These are phyloP conservation scores for Caenorhabditis sp. DNA, from an alignment of 2,888 invertebrate species.

Conservation along the genomic window DNA sequence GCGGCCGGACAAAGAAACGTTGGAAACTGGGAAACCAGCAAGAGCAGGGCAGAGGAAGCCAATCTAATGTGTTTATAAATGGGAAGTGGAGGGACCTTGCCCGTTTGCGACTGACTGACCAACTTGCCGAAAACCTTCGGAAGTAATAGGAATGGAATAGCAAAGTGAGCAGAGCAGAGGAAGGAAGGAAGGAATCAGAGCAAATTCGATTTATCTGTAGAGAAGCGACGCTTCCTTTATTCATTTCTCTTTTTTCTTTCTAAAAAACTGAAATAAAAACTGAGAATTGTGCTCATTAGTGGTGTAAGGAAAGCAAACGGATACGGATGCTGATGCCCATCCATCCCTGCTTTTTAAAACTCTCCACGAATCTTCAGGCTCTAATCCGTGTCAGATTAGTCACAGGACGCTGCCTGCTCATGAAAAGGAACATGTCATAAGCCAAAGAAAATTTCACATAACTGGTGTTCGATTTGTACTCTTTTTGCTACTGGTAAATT, in stretches of 20 bases:
- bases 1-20: slow-evolving; percentile 34
- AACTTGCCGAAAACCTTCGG: slow-evolving; percentile 19
- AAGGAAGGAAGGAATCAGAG: slow-evolving; percentile 17
- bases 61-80: slow-evolving; percentile 59
- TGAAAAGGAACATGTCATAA: slow-evolving; percentile 40
- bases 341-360: slow-evolving; percentile 29
- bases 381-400: slow-evolving; percentile 57
- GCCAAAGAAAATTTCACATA: too few relatives aligned
- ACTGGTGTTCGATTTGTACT: not conserved
- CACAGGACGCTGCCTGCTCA: slow-evolving; percentile 18
- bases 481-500: not conserved
- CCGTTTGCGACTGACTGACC: slow-evolving; percentile 1
- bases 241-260: not conserved
- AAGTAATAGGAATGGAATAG: slow-evolving; percentile 31
- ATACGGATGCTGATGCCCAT: not conserved
- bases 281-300: slow-evolving; percentile 47
- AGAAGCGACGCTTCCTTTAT: slow-evolving; percentile 8
- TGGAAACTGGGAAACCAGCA: slow-evolving; percentile 34
- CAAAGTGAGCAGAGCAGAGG: not conserved
- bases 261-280: not conserved
- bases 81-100: slow-evolving; percentile 42
- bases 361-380: slow-evolving; percentile 15
- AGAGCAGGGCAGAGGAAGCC: slow-evolving; percentile 33
- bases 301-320: slow-evolving; percentile 11
- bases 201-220: slow-evolving; percentile 54